phyloP scores from a whole-genome alignment of 2,888 invertebrate species.

The Drosophila birchii region DNA sequence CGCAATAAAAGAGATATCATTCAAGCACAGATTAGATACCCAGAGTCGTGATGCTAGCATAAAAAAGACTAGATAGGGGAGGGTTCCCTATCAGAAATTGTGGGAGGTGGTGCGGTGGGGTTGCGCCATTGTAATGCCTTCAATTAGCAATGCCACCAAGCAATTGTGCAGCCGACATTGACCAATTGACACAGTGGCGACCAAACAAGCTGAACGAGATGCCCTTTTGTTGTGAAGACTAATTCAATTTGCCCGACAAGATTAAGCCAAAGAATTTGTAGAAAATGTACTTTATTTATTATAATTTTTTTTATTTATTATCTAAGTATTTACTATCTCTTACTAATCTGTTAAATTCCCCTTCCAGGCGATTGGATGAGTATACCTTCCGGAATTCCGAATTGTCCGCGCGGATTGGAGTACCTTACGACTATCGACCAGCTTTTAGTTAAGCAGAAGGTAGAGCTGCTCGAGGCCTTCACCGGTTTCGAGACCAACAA shows the following conservation, averaged over 20 bases:
- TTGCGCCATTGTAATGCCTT: conserved; percentile 50
- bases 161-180: conserved; percentile 71
- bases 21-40: conserved; percentile 61
- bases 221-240: conserved; percentile 26
- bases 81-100: conserved; percentile 36
- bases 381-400: conserved; percentile 90
- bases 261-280: conserved; percentile 4
- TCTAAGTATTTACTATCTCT: background rate
- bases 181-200: conserved; percentile 70
- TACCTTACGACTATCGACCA: conserved; percentile 95
- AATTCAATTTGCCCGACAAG: conserved; percentile 29
- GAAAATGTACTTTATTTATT: background rate
- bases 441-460: conserved; percentile 92
- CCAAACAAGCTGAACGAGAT: conserved; percentile 27
- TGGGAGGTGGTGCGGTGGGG: conserved; percentile 22
- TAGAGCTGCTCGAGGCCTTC: conserved; percentile 90
- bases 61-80: conserved; percentile 35
- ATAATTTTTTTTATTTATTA: too few species aligned
- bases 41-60: conserved; percentile 17
- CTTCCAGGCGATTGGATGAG: conserved; percentile 88
- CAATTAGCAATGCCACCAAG: conserved; percentile 53
- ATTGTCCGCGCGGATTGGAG: conserved; percentile 94
- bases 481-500: conserved; percentile 95
- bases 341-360: background rate
- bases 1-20: conserved; percentile 52